Evolutionary conservation across 2,888 invertebrate species (phyloP), one percentile per base, ranked within the genome.

Genomic region (Dolichomitus sp.): DNA sequence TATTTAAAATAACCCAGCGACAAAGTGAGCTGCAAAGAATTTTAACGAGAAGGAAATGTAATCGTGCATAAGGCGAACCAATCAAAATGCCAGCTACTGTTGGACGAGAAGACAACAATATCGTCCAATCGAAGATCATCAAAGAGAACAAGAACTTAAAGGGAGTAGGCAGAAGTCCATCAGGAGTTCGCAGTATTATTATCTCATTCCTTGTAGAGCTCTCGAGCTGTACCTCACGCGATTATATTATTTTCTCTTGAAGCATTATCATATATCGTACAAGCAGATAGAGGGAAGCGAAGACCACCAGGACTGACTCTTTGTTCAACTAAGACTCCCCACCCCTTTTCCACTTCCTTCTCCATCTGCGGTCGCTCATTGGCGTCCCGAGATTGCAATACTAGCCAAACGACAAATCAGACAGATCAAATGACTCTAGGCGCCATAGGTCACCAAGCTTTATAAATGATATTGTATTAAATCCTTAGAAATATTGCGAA

Each of bases 191-290:
- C 50, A 65, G 73, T 79, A 79, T 73, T 73, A 54, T 14, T 40
- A 30, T 33, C 33, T n/a, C 50, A n/a, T 45, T 63, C 63, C 30
- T 12, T 27, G 19, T 40, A 48, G n/a, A 23, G 17, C 40, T 50
- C 30, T 17, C 40, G n/a, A 33, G 27, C 61, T 30, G 19, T 40
- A 30, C 17, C 57, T 42, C 68, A 19, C 66, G 42, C 52, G 73
- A 74, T 80, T 68, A 68, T 68, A 54, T 27, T 68, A 42, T 72
- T 79, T 66, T 72, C 63, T 70, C 72, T 48, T 40, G 66, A 79
- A 73, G 66, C 72, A 66, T 59, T 73, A 73, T 73, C 65, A 37
- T 57, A 40, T 57, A 73, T 79, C 79, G 72, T 66, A 40, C 45
- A 57, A 37, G 30, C 27, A 65, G 65, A 66, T 73, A 40, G 48